Conservation (phyloP, 2,888 invertebrate genomes). For the Agriopis aurantiaria region DNA sequence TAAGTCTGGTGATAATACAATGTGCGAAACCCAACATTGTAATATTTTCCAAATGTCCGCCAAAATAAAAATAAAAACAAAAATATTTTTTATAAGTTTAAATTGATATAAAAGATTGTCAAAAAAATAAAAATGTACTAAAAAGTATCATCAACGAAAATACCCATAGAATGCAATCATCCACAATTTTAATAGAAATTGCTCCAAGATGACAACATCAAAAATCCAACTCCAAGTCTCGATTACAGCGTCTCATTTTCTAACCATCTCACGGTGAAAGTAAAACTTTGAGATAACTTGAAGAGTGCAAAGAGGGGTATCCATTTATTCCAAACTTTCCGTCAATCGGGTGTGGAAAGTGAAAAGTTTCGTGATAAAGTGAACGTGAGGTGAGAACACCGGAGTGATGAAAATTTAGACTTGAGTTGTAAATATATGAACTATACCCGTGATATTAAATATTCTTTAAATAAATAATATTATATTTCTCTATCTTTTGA, state of each 20-base stretch:
- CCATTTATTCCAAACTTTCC: conserved; percentile 56
- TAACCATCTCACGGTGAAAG: conserved; percentile 45
- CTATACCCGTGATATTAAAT: too few relatives aligned
- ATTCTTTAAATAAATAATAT: too few relatives aligned
- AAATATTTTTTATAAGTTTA: too few relatives aligned
- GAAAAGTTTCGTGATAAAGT: conserved; percentile 67
- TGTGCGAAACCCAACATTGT: too few relatives aligned
- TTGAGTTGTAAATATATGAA: conserved; percentile 27
- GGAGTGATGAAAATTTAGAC: conserved; percentile 43
- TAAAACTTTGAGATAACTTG: conserved; percentile 48
- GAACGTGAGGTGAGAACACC: conserved; percentile 55
- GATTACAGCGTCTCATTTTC: conserved; percentile 40
- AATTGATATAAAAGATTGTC: too few relatives aligned
- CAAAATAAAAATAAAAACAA: too few relatives aligned
- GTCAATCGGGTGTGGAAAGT: conserved; percentile 71
- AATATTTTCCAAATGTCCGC: too few relatives aligned
- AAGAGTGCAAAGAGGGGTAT: conserved; percentile 52
- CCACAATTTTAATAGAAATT: conserved; percentile 20
- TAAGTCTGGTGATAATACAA: too few relatives aligned
- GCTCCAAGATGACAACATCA: conserved; percentile 31
- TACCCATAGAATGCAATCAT: neutral
- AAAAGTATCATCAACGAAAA: neutral
- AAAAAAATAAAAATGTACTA: too few relatives aligned
- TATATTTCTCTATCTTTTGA: too few relatives aligned
- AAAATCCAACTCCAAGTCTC: conserved; percentile 37